These are phyloP conservation scores for Squalus acanthias DNA, from an alignment of 2,797 vertebrate genomes.

Conservation along the genomic window DNA sequence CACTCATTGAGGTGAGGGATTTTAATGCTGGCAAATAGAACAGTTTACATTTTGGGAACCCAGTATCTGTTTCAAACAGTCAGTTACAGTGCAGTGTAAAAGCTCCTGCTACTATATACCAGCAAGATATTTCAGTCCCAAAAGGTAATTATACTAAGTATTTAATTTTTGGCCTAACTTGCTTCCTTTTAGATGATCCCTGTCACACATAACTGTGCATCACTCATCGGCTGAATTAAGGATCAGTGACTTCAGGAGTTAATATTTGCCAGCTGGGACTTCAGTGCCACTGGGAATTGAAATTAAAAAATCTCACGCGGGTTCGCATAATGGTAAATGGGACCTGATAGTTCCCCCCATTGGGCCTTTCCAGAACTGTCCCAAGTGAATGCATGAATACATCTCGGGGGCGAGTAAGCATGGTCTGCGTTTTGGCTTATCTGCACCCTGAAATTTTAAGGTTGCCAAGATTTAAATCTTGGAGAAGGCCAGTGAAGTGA, in stretches of 20 bases:
- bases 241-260: too few relatives aligned
- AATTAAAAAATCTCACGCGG: background rate
- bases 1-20: background rate
- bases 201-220: too few relatives aligned
- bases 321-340: background rate
- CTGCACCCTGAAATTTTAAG: background rate
- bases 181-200: too few relatives aligned
- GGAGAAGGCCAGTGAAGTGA: background rate
- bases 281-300: background rate
- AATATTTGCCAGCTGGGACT: too few relatives aligned
- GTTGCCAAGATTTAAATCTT: background rate
- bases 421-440: background rate
- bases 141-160: too few relatives aligned
- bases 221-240: background rate
- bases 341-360: background rate
- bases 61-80: background rate
- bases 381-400: background rate
- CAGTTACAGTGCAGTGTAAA: too few relatives aligned
- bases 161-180: too few relatives aligned
- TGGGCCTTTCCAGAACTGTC: background rate
- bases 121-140: too few relatives aligned
- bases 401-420: background rate
- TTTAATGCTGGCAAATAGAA: background rate
- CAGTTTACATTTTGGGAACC: background rate
- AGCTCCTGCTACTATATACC: too few relatives aligned